Evolutionary conservation across 2,888 invertebrate species (phyloP), one percentile per base, ranked within the genome.

Genomic region (Elysia crispata): DNA sequence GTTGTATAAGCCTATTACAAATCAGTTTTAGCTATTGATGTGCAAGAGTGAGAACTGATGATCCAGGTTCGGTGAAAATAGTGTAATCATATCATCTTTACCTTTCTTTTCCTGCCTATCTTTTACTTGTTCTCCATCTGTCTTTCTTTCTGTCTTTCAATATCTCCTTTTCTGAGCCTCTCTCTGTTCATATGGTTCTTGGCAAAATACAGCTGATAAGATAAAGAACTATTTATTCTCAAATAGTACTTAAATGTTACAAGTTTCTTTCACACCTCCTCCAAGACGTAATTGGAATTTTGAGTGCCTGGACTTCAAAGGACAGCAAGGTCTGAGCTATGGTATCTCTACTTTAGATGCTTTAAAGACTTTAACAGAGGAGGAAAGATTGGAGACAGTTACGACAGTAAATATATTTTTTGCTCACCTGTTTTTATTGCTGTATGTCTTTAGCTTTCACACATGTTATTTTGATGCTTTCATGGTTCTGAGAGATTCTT

Each of bases 281-380:
- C 23, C 20, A 28, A 83, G 83, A 23, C 66, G 76, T 41, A 57
- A 67, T 11, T 83, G 82, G 82, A 73, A 78, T 13, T n/a, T 82
- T 33, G 83, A 82, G 54, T 77, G 66, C 23, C 23, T 81, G 28
- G 81, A 84, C 73, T 84, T 81, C 62, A 80, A 67, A 66, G 81
- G 79, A 15, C 84, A 84, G 76, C 69, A 81, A 57, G 74, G 79
- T 8, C 25, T 82, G 66, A 57, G 74, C 62, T 57, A 80, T 80
- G 41, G 81, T 28, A 23, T 49, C 31, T 15, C 69, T 33, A 41
- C 25, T 41, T 23, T 78, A 77, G 54, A 76, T 49, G n/a, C 49
- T 81, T 31, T 69, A 41, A 41, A 41, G 41, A 6, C 41, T 41
- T 77, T 11, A 28, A 78, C 33, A 54, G 70, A 28, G 5, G 18